Conservation (phyloP, 2,797 vertebrate species). For the Rachycentron canadum region DNA sequence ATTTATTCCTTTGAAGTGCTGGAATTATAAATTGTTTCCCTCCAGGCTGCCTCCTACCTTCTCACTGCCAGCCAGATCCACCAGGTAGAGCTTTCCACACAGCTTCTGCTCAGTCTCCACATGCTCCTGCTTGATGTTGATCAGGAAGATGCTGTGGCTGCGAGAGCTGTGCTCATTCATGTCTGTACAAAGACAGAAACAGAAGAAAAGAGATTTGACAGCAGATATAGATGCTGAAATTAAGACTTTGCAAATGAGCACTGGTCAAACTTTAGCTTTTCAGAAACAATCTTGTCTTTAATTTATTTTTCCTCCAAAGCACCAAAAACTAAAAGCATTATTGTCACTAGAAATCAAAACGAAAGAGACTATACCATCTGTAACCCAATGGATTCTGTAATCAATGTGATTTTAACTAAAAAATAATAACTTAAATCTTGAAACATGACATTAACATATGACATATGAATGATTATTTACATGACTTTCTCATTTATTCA, state of each 20-base stretch:
- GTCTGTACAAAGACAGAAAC: slow-evolving; percentile 65
- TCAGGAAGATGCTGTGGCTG: slow-evolving; percentile 98
- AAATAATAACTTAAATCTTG: neutral
- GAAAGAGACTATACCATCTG: too few relatives aligned
- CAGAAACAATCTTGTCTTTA: neutral
- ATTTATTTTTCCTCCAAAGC: neutral
- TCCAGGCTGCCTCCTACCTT: slow-evolving; percentile 82
- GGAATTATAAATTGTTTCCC: neutral
- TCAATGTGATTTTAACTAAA: too few relatives aligned
- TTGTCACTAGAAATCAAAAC: neutral
- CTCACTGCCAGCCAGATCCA: slow-evolving; percentile 96
- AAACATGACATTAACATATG: neutral
- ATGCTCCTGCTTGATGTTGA: slow-evolving; percentile 98
- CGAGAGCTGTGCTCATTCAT: slow-evolving; percentile 99
- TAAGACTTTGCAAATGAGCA: neutral
- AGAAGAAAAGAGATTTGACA: neutral
- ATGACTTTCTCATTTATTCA: neutral
- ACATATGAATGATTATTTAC: neutral
- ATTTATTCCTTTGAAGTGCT: neutral
- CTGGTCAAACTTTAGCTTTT: neutral
- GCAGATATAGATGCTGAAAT: neutral
- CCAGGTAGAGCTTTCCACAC: slow-evolving; percentile 95
- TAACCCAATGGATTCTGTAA: too few relatives aligned
- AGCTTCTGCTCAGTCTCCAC: slow-evolving; percentile 96
- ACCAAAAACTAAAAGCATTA: neutral